Percentiles rank a stretch among this genome's conserved stretches.
Conservation (phyloP, 2,113 vertebrate genomes). For the Danionella cerebrum region DNA sequence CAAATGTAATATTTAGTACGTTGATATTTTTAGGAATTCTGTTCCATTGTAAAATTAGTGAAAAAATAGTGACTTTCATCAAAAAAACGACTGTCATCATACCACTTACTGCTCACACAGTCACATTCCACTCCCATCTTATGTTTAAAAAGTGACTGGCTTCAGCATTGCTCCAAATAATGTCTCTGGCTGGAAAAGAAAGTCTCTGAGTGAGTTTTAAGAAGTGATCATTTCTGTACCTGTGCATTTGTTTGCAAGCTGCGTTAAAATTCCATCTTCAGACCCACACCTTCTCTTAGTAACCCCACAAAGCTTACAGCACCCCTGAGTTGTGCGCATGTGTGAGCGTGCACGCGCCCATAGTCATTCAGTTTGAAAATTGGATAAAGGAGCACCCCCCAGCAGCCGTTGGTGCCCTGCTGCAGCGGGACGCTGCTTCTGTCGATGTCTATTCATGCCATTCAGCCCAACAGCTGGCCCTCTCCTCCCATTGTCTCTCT, state of each 20-base stretch:
- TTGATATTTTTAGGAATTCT: no score
- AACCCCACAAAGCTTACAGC: neutral
- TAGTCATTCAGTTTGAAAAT: slow-evolving; percentile 34
- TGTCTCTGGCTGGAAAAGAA: no score
- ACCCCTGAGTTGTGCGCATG: neutral
- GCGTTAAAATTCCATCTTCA: slow-evolving; percentile 1
- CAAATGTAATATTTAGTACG: no score
- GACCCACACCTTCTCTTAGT: neutral
- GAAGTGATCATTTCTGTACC: neutral
- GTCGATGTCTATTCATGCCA: slow-evolving; percentile 36
- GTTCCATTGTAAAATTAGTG: no score
- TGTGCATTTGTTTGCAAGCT: neutral
- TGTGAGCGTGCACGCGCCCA: slow-evolving; percentile 19
- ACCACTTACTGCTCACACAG: no score
- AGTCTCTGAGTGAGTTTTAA: neutral
- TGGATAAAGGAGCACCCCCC: slow-evolving; percentile 10
- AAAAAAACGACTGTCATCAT: no score
- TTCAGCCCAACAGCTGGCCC: slow-evolving; percentile 39
- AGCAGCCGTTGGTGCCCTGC: slow-evolving; percentile 22
- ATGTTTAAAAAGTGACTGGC: no score
- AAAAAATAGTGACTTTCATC: no score
- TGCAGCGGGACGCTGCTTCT: slow-evolving; percentile 22
- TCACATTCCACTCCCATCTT: no score
- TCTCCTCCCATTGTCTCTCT: slow-evolving; percentile 26
- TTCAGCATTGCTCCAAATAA: no score